Evolutionary conservation across 1,140 invertebrate species (phyloP).

Genomic region (Periplaneta americana): DNA sequence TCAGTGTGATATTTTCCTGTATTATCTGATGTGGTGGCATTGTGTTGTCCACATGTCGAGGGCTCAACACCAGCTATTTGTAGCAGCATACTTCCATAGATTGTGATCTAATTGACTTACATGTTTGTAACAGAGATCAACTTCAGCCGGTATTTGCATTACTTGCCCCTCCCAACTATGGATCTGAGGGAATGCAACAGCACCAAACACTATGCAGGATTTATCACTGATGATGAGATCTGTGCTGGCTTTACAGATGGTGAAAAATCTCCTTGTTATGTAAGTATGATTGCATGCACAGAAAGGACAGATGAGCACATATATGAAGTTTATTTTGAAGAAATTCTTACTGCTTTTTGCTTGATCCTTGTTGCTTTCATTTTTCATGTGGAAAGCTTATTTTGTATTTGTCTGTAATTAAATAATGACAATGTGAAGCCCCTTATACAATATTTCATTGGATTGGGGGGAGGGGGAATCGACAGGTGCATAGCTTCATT

Average conservation of each 20-base stretch:
- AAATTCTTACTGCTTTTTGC: background rate
- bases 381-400: background rate
- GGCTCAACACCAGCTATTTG: too few relatives aligned
- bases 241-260: conserved; percentile 50
- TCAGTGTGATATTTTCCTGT: too few relatives aligned
- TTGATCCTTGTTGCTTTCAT: background rate
- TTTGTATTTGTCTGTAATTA: background rate
- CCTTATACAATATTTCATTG: too few relatives aligned
- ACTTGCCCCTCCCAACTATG: conserved; percentile 49
- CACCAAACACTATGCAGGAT: conserved; percentile 52
- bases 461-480: too few relatives aligned
- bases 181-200: conserved; percentile 50
- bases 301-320: background rate
- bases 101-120: too few relatives aligned
- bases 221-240: conserved; percentile 47
- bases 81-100: too few relatives aligned
- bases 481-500: too few relatives aligned
- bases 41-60: too few relatives aligned
- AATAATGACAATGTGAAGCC: too few relatives aligned
- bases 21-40: too few relatives aligned
- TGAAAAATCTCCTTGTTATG: conserved; percentile 51
- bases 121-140: conserved; percentile 44
- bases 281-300: conserved; percentile 34
- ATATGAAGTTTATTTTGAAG: background rate
- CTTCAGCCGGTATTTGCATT: conserved; percentile 44